Base-by-base conservation (phyloP, 1,140 invertebrate genomes). In the Micrasema minimum region DNA sequence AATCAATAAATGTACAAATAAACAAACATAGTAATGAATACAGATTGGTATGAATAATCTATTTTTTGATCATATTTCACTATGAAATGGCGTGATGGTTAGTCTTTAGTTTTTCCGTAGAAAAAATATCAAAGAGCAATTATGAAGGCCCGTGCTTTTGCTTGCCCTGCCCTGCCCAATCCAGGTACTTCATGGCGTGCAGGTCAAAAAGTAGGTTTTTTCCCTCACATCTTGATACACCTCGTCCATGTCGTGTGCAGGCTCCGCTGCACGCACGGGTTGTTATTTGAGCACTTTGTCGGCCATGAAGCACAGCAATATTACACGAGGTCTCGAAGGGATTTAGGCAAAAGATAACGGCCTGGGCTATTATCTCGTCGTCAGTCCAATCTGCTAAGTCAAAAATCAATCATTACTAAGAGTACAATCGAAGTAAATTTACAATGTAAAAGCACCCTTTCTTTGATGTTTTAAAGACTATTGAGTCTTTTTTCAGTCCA, bases 311-410 rank as follows among this genome's bases (percentile, higher is more conserved):
- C 82, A 80, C 64, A 91, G 79, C 0, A 86, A 75, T n/a, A 9
- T 82, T 82, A 0, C 88, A 84, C 0, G 87, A 85, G 0, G 90
- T 90, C 50, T 91, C 89, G 62, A 88, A 91, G 1, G 79, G 79
- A 11, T 77, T 80, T 16, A 79, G 57, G 22, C 80, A 80, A 31
- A 81, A 81, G 4, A 75, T 20, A 2, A 80, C 76, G 0, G 76
- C 78, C n/a, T 81, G 78, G 0, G 75, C 41, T 1, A 70, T 74
- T 6, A 79, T 76, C 9, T 79, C 76, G 0, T 75, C 75, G 16
- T 68, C 72, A 3, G 62, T 46, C 14, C 73, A 14, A 14, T 65
- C 69, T 71, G 16, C 12, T 37, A 31, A 31, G 7, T 31, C 26
- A 31, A 31, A 7, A 31, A 7, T 31, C 26, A 31, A 31, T 31